Evolutionary conservation across 53 echinoderm and acorn worm genomes (phyloP).

Genomic region (Zoroaster sp.): DNA sequence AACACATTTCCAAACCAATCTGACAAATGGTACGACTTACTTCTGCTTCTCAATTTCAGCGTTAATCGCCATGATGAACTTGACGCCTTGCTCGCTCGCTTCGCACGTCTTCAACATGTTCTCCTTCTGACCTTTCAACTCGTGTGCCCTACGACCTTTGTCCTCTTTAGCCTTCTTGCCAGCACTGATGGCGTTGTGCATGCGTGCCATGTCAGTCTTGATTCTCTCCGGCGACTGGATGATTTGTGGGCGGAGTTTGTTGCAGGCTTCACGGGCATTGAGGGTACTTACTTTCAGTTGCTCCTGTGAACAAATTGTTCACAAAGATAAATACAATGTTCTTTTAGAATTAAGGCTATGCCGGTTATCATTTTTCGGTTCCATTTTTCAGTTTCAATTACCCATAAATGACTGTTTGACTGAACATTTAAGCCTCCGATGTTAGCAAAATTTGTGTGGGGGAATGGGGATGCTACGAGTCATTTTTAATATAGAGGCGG

Average conservation of each 20-base stretch:
- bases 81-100: constrained; percentile 74
- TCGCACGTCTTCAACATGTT: constrained; percentile 65
- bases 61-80: constrained; percentile 68
- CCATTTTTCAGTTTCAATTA: too few species aligned
- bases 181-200: constrained; percentile 80
- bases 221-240: constrained; percentile 98
- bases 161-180: constrained; percentile 81
- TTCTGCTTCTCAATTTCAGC: constrained; percentile 79
- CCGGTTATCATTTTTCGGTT: too few species aligned
- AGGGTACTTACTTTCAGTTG: constrained; percentile 77
- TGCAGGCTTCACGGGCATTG: constrained; percentile 64
- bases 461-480: too few species aligned
- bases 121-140: constrained; percentile 75
- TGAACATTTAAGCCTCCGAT: too few species aligned
- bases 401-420: too few species aligned
- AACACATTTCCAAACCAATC: too few species aligned
- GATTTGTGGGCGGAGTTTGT: constrained; percentile 82
- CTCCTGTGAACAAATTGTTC: constrained; percentile 69
- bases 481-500: too few species aligned
- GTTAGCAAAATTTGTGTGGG: too few species aligned
- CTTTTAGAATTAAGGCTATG: too few species aligned
- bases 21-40: too few species aligned
- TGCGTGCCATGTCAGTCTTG: constrained; percentile 91
- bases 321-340: too few species aligned
- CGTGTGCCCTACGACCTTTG: constrained; percentile 75